Conservation (phyloP, 2,113 vertebrate species). For the Astatoreochromis straeleni region DNA sequence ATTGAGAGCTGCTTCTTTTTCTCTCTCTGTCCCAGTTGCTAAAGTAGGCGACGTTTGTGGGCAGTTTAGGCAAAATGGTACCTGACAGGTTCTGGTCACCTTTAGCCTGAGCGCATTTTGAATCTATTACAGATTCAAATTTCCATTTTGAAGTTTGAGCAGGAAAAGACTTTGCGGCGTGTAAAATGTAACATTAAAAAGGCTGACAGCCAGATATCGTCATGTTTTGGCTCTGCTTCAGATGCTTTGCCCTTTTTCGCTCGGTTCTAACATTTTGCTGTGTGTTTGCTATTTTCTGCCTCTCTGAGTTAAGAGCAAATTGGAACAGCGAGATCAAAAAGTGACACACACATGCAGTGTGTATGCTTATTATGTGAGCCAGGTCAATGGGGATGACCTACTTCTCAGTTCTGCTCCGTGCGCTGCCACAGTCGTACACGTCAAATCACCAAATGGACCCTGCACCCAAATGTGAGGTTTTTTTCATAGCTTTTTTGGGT, state of each 20-base stretch:
- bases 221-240: neutral
- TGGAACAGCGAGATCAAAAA: constrained; percentile 21
- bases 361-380: constrained; percentile 56
- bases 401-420: constrained; percentile 47
- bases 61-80: neutral
- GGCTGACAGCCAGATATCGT: neutral
- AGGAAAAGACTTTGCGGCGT: neutral
- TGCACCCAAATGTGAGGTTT: constrained; percentile 28
- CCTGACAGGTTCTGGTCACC: neutral
- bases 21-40: neutral
- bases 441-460: constrained; percentile 70
- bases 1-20: neutral
- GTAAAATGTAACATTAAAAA: neutral
- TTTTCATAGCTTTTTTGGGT: neutral
- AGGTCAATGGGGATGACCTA: constrained; percentile 72
- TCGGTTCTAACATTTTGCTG: neutral
- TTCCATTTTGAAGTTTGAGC: neutral
- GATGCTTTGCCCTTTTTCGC: neutral
- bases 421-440: constrained; percentile 69
- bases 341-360: constrained; percentile 6
- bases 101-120: neutral
- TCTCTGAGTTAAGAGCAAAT: constrained; percentile 5
- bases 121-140: neutral
- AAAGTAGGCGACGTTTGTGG: neutral
- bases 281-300: constrained; percentile 16